Conservation (phyloP, 2,888 invertebrate genomes). For the Argyresthia goedartella region DNA sequence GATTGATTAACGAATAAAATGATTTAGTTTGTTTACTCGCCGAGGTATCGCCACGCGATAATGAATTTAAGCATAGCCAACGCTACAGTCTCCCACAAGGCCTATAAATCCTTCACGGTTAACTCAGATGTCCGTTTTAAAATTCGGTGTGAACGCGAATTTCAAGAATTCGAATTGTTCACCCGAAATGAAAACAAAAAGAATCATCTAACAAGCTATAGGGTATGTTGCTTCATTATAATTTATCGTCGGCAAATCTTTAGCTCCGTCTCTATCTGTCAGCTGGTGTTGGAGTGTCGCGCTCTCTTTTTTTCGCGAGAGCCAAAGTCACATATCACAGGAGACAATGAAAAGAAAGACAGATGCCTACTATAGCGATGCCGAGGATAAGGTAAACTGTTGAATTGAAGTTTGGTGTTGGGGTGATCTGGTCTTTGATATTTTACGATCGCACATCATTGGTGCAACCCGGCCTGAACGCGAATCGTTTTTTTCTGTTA, state of each 20-base stretch:
- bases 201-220: slow-evolving; percentile 38
- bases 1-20: no score
- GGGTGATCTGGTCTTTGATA: neutral
- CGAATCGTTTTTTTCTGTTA: no score
- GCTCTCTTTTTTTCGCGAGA: slow-evolving; percentile 20
- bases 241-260: slow-evolving; percentile 35
- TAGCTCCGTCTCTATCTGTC: slow-evolving; percentile 21
- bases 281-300: slow-evolving; percentile 13
- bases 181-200: slow-evolving; percentile 39
- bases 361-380: slow-evolving; percentile 23
- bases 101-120: neutral
- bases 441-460: neutral
- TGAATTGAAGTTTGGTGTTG: slow-evolving; percentile 13
- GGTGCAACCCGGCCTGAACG: neutral
- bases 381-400: slow-evolving; percentile 12
- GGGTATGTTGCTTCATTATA: slow-evolving; percentile 37
- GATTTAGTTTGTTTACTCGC: no score
- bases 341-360: slow-evolving; percentile 44
- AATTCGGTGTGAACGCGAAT: slow-evolving; percentile 48
- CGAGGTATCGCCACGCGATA: no score
- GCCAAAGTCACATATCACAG: slow-evolving; percentile 45
- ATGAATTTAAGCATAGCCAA: no score
- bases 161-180: slow-evolving; percentile 32
- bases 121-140: slow-evolving; percentile 37
- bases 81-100: no score